These are phyloP conservation scores for Eupithecia tripunctaria DNA, from an alignment of 2,888 invertebrate species.

Conservation along the genomic window DNA sequence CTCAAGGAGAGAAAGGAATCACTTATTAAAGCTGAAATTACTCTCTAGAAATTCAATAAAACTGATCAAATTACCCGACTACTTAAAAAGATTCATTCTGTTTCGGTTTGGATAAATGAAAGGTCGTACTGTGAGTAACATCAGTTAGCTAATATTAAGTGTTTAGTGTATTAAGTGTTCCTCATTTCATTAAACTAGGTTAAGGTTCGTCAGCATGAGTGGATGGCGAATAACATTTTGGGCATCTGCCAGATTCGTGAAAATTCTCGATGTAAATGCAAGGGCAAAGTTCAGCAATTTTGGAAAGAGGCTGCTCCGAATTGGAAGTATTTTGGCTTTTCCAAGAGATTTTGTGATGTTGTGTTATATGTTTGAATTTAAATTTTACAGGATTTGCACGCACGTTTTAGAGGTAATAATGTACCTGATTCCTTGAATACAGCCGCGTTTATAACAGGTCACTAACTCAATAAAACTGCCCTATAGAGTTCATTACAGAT, in stretches of 20 bases:
- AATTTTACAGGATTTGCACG: not conserved
- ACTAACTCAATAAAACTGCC: not conserved
- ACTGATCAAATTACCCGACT: not conserved
- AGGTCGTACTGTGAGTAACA: not conserved
- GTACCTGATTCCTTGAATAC: not conserved
- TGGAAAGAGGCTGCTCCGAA: not conserved
- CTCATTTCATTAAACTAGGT: not conserved
- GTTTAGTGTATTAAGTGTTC: not conserved
- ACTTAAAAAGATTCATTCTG: not conserved
- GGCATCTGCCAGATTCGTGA: slow-evolving; percentile 5
- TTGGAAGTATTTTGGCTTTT: not conserved
- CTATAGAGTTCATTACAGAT: too few species aligned
- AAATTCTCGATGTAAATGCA: not conserved
- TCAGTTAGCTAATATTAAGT: not conserved
- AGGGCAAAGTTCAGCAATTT: slow-evolving; percentile 5
- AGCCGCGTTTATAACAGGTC: not conserved
- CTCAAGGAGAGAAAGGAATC: too few species aligned
- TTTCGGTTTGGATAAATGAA: not conserved
- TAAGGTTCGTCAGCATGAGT: not conserved
- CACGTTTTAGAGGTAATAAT: not conserved
- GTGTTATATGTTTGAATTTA: not conserved
- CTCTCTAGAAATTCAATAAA: not conserved
- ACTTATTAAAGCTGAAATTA: too few species aligned
- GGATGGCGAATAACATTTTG: not conserved
- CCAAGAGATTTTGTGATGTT: not conserved